These are phyloP conservation scores for Magallana nippona DNA, from an alignment of 2,888 invertebrate genomes.

Conservation along the genomic window DNA sequence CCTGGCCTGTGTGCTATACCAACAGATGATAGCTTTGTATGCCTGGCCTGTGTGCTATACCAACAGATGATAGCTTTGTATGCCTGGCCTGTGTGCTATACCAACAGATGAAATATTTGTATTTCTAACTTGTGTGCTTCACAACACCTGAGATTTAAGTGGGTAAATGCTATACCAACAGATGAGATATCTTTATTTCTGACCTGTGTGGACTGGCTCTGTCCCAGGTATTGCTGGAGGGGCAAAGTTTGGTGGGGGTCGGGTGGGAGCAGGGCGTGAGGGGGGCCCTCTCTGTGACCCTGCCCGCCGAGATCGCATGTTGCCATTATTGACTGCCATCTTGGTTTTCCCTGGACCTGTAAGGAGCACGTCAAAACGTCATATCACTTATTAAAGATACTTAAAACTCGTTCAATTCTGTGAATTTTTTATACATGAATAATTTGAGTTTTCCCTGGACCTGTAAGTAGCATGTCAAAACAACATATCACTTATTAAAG, in stretches of 20 bases:
- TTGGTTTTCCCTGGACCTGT: constrained; percentile 58
- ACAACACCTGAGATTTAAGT: no score
- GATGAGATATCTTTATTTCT: not conserved
- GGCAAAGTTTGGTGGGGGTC: constrained; percentile 61
- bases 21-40: no score
- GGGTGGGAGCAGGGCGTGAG: constrained; percentile 58
- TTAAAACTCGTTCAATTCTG: not conserved
- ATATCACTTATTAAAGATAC: no score
- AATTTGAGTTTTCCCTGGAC: constrained; percentile 53
- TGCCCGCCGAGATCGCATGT: constrained; percentile 40
- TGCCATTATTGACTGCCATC: constrained; percentile 58
- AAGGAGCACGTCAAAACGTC: not conserved
- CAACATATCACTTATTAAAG: no score
- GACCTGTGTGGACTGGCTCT: not conserved
- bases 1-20: no score
- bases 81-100: no score
- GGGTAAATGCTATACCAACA: no score
- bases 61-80: no score
- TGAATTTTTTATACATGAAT: no score
- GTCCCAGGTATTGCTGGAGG: constrained; percentile 58
- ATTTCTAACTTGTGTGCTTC: no score
- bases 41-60: no score
- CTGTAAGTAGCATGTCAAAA: constrained; percentile 42
- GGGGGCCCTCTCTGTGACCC: constrained; percentile 50
- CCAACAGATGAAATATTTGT: no score